Evolutionary conservation across 2,797 vertebrate species (phyloP).

Genomic region (Rachycentron canadum): DNA sequence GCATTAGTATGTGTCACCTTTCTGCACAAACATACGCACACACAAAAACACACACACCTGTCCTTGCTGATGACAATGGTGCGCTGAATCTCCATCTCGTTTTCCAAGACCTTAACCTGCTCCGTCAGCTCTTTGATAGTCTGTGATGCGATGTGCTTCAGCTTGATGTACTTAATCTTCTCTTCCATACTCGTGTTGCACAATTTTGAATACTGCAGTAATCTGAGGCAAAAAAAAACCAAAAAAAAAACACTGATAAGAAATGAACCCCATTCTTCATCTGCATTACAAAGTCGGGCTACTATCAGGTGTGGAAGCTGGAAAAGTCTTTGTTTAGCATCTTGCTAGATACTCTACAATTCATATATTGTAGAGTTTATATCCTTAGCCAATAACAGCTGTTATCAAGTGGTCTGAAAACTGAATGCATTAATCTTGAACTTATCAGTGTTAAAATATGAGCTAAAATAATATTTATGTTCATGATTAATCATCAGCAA

Average conservation of each 20-base stretch:
- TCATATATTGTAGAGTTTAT: neutral
- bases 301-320: neutral
- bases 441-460: neutral
- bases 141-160: slow-evolving; percentile 87
- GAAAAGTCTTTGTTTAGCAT: slow-evolving; percentile 3
- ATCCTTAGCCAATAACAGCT: neutral
- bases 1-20: neutral
- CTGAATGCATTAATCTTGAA: neutral
- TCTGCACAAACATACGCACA: neutral
- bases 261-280: neutral
- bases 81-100: slow-evolving; percentile 88
- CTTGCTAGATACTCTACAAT: neutral
- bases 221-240: slow-evolving; percentile 78
- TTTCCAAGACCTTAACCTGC: slow-evolving; percentile 85
- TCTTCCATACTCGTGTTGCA: slow-evolving; percentile 86
- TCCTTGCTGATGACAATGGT: slow-evolving; percentile 83
- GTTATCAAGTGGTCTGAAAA: neutral
- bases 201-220: slow-evolving; percentile 84
- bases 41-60: slow-evolving; percentile 81
- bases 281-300: neutral
- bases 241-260: slow-evolving; percentile 15
- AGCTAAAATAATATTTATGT: neutral
- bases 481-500: neutral
- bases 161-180: slow-evolving; percentile 88
- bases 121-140: slow-evolving; percentile 85